Conservation (phyloP, 2,797 vertebrate genomes). For the Paedocypris micromegethes region DNA sequence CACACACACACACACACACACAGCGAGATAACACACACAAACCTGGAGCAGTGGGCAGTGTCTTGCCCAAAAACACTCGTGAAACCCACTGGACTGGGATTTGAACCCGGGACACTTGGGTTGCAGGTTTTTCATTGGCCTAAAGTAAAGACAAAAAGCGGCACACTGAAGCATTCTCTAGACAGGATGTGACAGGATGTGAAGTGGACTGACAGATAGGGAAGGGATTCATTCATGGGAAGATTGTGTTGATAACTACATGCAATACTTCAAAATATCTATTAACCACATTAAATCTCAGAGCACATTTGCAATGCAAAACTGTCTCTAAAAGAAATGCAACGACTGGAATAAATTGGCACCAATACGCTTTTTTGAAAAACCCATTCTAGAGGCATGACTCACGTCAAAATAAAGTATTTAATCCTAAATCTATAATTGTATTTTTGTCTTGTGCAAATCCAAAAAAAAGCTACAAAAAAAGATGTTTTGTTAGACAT, state of each 20-base stretch:
- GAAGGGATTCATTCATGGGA: neutral
- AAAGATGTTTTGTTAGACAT: neutral
- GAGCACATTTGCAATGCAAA: constrained; percentile 17
- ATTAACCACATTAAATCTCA: constrained; percentile 8
- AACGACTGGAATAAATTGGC: neutral
- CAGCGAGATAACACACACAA: no score
- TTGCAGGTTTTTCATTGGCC: no score
- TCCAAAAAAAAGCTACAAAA: neutral
- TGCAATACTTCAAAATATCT: neutral
- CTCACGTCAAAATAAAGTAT: neutral
- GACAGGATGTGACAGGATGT: no score
- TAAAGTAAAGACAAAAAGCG: no score
- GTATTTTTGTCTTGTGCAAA: neutral
- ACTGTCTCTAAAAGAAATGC: neutral
- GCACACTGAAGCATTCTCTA: no score
- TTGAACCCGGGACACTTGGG: no score
- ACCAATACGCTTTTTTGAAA: neutral
- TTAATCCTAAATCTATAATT: neutral
- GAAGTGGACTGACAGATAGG: neutral
- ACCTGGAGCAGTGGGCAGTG: no score
- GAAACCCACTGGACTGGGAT: no score
- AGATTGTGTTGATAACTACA: neutral
- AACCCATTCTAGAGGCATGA: neutral
- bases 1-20: no score
- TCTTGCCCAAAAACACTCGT: no score